phyloP scores from a whole-genome alignment of 2,113 vertebrate species.

The Coregonus clupeaformis region DNA sequence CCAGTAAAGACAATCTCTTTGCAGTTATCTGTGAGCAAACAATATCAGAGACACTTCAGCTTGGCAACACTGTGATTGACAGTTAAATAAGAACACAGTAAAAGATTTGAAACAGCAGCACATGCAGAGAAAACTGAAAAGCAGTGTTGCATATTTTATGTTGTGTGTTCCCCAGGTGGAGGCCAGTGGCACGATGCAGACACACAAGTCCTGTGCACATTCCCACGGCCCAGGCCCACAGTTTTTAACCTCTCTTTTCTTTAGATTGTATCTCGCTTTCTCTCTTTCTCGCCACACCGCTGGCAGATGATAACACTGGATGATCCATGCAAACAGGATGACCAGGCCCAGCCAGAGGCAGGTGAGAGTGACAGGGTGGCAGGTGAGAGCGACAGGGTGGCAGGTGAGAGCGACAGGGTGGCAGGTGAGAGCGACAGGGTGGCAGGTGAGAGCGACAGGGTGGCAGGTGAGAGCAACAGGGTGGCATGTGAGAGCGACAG shows the following conservation, averaged over 20 bases:
- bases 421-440: too few species aligned
- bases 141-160: conserved; percentile 21
- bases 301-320: conserved; percentile 76
- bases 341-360: conserved; percentile 63
- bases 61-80: conserved; percentile 42
- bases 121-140: conserved; percentile 42
- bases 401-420: not conserved
- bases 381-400: not conserved
- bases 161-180: conserved; percentile 36
- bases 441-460: too few species aligned
- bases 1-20: conserved; percentile 95
- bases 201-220: conserved; percentile 64
- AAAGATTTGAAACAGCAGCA: conserved; percentile 59
- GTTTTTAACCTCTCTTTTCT: not conserved
- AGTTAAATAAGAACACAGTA: conserved; percentile 18
- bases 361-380: conserved; percentile 27
- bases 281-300: conserved; percentile 52
- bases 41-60: conserved; percentile 84
- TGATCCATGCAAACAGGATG: conserved; percentile 81
- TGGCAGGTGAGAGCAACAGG: too few species aligned
- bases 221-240: conserved; percentile 48
- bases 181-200: conserved; percentile 67
- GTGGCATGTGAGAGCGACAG: too few species aligned
- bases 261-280: not conserved
- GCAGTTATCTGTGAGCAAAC: conserved; percentile 94